Conservation (phyloP, 2,113 vertebrate genomes). For the Cranoglanis bouderius region DNA sequence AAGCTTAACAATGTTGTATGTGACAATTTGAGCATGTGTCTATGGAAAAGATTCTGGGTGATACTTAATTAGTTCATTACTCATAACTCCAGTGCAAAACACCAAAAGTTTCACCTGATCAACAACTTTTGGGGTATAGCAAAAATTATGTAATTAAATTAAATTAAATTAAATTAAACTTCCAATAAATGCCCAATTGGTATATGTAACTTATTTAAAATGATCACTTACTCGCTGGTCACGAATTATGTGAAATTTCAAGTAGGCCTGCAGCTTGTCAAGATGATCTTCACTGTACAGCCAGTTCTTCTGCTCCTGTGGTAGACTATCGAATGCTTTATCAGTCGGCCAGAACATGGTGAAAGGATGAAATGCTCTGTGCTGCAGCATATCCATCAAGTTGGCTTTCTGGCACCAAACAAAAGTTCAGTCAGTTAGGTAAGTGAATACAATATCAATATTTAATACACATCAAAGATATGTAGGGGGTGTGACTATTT, state of each 20-base stretch:
- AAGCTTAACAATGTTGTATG: background rate
- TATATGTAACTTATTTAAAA: background rate
- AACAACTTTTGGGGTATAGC: background rate
- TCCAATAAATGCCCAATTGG: background rate
- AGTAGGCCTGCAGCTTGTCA: conserved; percentile 77
- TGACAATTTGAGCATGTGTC: background rate
- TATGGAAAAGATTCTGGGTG: background rate
- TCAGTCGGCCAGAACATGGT: conserved; percentile 95
- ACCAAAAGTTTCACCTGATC: background rate
- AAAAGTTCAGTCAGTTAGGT: background rate
- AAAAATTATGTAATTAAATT: background rate
- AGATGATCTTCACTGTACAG: conserved; percentile 82
- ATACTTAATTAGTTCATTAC: background rate
- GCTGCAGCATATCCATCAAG: conserved; percentile 75
- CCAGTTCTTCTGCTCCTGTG: conserved; percentile 77
- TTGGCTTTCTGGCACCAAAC: conserved; percentile 71
- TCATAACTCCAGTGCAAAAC: background rate
- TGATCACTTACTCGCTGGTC: conserved; percentile 70
- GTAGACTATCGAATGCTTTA: conserved; percentile 74
- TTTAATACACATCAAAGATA: background rate
- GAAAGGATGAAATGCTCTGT: conserved; percentile 77
- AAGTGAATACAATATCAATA: background rate
- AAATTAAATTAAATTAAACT: background rate
- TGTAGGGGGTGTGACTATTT: background rate
- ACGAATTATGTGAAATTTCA: conserved; percentile 87